Base-by-base conservation (phyloP, 2,113 vertebrate species). In the Microtus pennsylvanicus region DNA sequence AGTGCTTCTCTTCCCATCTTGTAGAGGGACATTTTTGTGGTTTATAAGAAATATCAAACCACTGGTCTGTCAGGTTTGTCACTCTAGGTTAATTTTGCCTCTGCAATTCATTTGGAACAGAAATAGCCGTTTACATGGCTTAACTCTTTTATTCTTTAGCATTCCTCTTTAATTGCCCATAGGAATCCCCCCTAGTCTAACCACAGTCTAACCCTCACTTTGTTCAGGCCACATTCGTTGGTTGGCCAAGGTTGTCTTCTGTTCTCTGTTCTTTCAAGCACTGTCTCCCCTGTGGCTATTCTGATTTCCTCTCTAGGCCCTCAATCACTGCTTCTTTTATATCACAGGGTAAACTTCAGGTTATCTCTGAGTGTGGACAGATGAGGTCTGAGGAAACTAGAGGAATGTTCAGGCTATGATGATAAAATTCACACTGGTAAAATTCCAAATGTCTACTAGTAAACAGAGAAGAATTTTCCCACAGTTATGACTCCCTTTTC, bases 401-500 rank as follows among this genome's bases (percentile, higher is more conserved):
- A 87, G 91, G 38, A 69, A 1, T 89, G 78, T 85, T 81, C 30
- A 61, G 8, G 12, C 65, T 81, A 55, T 67, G 22, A 75, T 76
- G 24, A 83, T 24, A 89, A 76, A 80, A 83, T 69, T 70, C 72
- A 91, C 88, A 83, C 8, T 88, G 50, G 83, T 88, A 77, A 55
- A 70, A 83, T 65, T 95, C 88, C 83, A 95, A 94, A 50, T 16
- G 75, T 50, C 77, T 91, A 47, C 91, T 28, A 85, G 58, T 87
- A 90, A 91, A 70, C 35, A 21, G 11, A 10, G 16, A 33, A 61
- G 58, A 89, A 58, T 65, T 89, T 97, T 85, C 69, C 87, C 83
- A 93, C 75, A 89, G 69, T 55, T 12, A 45, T 75, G 81, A 96
- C 28, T 97, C 77, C 86, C 35, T 89, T 94, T 26, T 76, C 45